Percentiles rank a stretch among this genome's conserved stretches.
phyloP scores from a whole-genome alignment of 2,797 vertebrate genomes.

The Heteromormyrus szaboi region DNA sequence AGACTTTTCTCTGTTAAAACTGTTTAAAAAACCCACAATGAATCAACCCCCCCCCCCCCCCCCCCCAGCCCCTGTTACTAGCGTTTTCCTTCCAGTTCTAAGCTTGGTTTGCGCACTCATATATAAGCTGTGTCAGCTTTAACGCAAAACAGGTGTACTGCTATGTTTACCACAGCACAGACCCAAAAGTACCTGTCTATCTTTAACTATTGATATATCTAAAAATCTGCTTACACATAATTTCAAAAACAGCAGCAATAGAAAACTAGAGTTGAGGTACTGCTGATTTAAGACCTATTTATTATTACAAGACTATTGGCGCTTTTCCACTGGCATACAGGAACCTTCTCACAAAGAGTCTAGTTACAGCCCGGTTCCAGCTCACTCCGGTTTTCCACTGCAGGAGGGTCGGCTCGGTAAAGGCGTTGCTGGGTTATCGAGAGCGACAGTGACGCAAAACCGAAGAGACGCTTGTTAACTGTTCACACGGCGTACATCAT shows the following conservation, averaged over 20 bases:
- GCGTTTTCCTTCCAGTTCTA: constrained; percentile 49
- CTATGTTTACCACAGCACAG: neutral
- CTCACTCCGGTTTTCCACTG: neutral
- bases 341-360: neutral
- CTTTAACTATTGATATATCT: neutral
- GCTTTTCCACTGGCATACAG: neutral
- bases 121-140: constrained; percentile 50
- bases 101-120: constrained; percentile 48
- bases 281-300: neutral
- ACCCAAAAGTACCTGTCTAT: neutral
- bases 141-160: constrained; percentile 28
- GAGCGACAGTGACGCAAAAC: neutral
- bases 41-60: constrained; percentile 23
- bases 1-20: constrained; percentile 36
- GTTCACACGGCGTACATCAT: neutral
- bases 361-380: neutral
- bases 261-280: neutral
- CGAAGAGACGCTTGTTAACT: neutral
- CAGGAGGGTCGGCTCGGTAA: neutral
- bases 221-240: neutral
- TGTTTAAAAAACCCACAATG: constrained; percentile 45
- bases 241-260: neutral
- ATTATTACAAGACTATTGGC: neutral
- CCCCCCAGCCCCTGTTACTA: constrained; percentile 41
- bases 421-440: neutral